Percentiles rank a stretch among this genome's conserved stretches.
phyloP scores from a whole-genome alignment of 2,113 vertebrate genomes.

The Ceyx margarethae region DNA sequence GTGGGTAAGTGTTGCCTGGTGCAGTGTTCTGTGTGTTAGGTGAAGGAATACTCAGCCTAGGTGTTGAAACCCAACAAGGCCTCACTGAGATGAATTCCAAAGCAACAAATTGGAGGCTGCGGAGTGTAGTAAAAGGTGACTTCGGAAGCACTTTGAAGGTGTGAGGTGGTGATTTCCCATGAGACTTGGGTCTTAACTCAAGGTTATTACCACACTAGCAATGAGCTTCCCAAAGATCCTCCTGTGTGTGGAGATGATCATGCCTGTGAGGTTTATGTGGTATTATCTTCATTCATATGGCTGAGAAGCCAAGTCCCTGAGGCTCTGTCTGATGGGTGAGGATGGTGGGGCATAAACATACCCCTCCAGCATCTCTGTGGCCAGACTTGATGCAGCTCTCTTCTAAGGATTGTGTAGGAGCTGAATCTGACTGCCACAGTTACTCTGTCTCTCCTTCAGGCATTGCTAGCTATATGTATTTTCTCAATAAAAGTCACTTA shows the following conservation, averaged over 20 bases:
- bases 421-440: neutral
- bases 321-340: neutral
- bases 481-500: neutral
- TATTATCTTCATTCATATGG: neutral
- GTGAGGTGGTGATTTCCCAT: neutral
- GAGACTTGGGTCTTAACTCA: neutral
- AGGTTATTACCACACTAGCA: neutral
- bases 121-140: neutral
- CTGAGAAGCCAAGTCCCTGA: neutral
- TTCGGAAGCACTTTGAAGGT: neutral
- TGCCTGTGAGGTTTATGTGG: neutral
- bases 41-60: neutral
- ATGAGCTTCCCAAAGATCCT: neutral
- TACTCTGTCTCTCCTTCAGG: neutral
- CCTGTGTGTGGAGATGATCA: no score
- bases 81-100: neutral
- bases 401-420: neutral
- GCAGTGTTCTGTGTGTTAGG: neutral
- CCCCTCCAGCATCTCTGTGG: neutral
- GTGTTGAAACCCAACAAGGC: neutral
- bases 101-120: neutral
- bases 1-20: neutral
- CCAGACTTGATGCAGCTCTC: neutral
- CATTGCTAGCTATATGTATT: neutral
- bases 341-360: neutral